These are phyloP conservation scores for Colius striatus DNA, from an alignment of 2,113 vertebrate species.

Conservation along the genomic window DNA sequence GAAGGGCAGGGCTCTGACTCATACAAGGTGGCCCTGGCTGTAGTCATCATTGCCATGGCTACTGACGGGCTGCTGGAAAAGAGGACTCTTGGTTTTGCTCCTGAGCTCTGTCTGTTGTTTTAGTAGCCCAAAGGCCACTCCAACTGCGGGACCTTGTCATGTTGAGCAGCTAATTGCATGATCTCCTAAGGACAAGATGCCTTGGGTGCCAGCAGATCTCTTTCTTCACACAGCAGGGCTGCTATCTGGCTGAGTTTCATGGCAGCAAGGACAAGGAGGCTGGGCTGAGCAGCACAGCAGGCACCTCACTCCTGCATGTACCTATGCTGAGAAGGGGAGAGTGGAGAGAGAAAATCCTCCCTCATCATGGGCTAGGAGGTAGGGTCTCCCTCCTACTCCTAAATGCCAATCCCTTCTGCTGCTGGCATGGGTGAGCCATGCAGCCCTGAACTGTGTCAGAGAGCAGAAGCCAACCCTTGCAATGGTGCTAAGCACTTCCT, in stretches of 20 bases:
- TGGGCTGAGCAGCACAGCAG: neutral
- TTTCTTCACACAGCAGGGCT: neutral
- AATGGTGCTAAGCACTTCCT: neutral
- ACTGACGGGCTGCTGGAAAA: neutral
- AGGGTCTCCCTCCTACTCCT: neutral
- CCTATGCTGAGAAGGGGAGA: neutral
- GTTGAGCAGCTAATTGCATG: neutral
- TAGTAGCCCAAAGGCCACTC: neutral
- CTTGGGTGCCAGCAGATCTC: neutral
- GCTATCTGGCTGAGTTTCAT: neutral
- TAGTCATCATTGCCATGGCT: neutral
- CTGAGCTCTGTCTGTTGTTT: neutral
- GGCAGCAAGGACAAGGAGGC: neutral
- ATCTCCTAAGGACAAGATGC: neutral
- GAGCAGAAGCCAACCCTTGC: neutral
- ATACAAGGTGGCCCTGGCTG: neutral
- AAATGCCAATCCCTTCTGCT: neutral
- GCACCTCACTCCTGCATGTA: neutral
- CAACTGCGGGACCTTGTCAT: neutral
- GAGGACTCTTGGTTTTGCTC: neutral
- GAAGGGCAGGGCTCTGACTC: neutral
- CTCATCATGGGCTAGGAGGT: rapidly evolving
- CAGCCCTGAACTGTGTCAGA: neutral
- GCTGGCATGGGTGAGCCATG: neutral
- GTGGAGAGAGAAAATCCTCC: neutral